Base-by-base conservation (phyloP, 2,797 vertebrate species). In the Sphenodon punctatus region DNA sequence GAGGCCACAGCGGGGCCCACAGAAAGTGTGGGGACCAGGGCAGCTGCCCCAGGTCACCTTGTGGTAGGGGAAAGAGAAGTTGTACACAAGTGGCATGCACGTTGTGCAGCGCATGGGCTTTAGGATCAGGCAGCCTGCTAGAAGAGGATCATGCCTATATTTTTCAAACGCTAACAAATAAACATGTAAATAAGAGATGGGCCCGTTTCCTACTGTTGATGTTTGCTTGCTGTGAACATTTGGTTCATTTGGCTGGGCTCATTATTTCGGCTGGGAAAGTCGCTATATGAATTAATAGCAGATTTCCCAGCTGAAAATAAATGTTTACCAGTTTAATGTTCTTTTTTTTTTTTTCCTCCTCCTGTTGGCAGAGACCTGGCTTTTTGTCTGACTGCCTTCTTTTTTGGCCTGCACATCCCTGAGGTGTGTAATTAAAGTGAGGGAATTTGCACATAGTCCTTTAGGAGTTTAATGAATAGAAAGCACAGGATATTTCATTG, bases 381-480 rank as follows among this genome's bases (percentile, higher is more conserved):
- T 95, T 95, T 95, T 95, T 95, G 93, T 95, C 94, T 95, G 89
- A 88, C 90, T 93, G 90, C 78, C 88, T 95, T 79, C 85, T 89
- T 84, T 93, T 94, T 92, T 92, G 92, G 93, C 92, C 56, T 89
- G 91, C 88, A 92, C 91, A 95, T 95, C 95, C 93, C 94, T 82
- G 93, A 95, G 93, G 95, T 96, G 92, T 95, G 91, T 96, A 96
- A 96, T 96, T 96, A 95, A 95, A 96, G 95, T 85, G 87, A 94
- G 91, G 93, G 94, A 95, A 96, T 96, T 95, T 96, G 89, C 17
- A 49, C 93, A 90, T 90, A 91, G 91, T 91, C 93, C 94, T 95
- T 95, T 93, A 88, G 91, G 90, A 92, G 92, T 58, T 93, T 95
- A 93, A 95, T 95, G 94, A 96, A 95, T 93, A 95, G 94, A 91